Base-by-base conservation (phyloP, 2,888 invertebrate species). In the Ryuthela nishihirai region DNA sequence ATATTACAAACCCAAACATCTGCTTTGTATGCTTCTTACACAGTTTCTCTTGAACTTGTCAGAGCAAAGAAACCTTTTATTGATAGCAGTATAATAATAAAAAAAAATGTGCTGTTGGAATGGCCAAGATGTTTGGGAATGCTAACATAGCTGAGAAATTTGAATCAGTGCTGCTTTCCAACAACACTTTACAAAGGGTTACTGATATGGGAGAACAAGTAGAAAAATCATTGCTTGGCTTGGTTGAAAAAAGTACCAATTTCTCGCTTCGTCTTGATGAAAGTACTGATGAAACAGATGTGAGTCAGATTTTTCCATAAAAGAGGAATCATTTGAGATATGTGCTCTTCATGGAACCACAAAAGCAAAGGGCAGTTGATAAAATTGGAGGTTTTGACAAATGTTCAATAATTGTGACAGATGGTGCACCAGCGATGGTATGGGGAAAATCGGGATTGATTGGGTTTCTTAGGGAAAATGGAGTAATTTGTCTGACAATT, bases 251-350 rank as follows among this genome's bases (percentile, higher is more conserved):
- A 46, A 23, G 23, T 5, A 36, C 18, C 17, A 24, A 46, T 46
- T 47, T 47, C 25, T 47, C 38, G 15, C 23, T 47, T n/a, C n/a
- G 47, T 23, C 24, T 47, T 38, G 47, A 38, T 26, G 47, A 38
- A 38, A 38, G 26, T 24, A 38, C 38, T 38, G 38, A 36, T 29
- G 38, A 38, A 17, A n/a, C 38, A 38, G 38, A 47, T 20, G 39
- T 47, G 10, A 47, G 25, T 47, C 47, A 38, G 45, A 45, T 25
- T 45, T 45, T 34, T 4, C 17, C 12, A 45, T 12, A 7, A 34
- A 45, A 21, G 45, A 45, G 35, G 32, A 35, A 17, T n/a, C 12
- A 32, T 34, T 35, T 10, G 12, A 20, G 10, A 3, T 10, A 10
- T 48, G 39, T 25, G 20, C 48, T 32, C 26, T 39, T 23, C 12